These are phyloP conservation scores for Paracanthobrama guichenoti DNA, from an alignment of 2,113 vertebrate species.

Conservation along the genomic window DNA sequence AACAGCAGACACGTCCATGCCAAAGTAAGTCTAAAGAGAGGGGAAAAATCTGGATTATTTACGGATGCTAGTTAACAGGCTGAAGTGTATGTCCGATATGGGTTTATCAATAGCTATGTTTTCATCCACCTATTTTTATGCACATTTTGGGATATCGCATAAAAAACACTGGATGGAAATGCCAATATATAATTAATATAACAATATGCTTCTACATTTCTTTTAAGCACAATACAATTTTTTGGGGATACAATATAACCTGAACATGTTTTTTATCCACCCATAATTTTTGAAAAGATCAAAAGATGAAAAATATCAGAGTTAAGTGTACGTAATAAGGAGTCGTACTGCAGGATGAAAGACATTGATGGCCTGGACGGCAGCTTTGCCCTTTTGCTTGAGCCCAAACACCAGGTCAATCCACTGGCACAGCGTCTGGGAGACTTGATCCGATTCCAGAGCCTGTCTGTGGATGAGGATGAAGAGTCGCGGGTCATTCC, in stretches of 20 bases:
- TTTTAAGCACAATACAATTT: neutral
- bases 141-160: no score
- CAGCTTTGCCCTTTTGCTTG: conserved; percentile 97
- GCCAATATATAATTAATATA: no score
- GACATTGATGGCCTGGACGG: conserved; percentile 97
- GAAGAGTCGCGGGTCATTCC: conserved; percentile 94
- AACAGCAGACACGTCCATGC: conserved; percentile 97
- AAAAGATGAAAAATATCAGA: neutral
- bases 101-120: neutral
- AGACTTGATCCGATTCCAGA: conserved; percentile 94
- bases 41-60: neutral
- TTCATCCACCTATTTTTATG: no score
- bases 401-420: conserved; percentile 97
- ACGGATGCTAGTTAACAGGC: neutral
- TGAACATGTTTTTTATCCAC: neutral
- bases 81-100: neutral
- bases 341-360: conserved; percentile 92
- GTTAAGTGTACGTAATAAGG: conserved; percentile 54
- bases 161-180: no score
- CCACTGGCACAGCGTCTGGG: conserved; percentile 97
- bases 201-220: neutral
- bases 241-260: neutral
- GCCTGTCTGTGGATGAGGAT: conserved; percentile 96
- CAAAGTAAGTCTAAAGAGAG: conserved; percentile 88
- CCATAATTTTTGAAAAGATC: neutral